A percentile compares a stretch with the other conserved stretches of the same genome.
Evolutionary conservation across 2,113 vertebrate species (phyloP).

Genomic region (Rhagologus leucostigma): DNA sequence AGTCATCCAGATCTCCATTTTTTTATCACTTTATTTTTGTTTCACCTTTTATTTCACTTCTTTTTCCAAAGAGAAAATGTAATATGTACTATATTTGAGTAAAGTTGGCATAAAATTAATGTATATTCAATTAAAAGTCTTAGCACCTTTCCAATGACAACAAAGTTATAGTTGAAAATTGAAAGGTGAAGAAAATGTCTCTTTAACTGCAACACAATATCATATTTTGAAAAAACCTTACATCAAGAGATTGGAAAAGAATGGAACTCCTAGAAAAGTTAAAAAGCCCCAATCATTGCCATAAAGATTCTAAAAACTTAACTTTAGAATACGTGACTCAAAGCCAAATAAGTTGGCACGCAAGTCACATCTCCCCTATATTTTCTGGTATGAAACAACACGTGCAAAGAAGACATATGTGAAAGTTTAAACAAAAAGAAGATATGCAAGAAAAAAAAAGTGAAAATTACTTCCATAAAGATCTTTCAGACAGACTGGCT

Average conservation of each 20-base stretch:
- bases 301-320: background rate
- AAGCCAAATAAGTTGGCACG: background rate
- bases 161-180: background rate
- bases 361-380: background rate
- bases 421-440: background rate
- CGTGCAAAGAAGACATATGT: background rate
- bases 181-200: background rate
- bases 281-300: background rate
- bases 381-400: background rate
- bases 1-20: background rate
- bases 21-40: background rate
- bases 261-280: background rate
- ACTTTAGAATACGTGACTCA: background rate
- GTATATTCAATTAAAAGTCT: background rate
- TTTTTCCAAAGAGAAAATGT: background rate
- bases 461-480: background rate
- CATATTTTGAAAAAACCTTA: background rate
- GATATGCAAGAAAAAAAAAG: background rate
- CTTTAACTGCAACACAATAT: background rate
- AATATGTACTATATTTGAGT: background rate
- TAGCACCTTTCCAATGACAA: background rate
- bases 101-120: background rate
- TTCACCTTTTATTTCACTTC: background rate
- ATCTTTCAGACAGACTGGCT: background rate
- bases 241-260: background rate